Conservation (phyloP, 2,113 vertebrate genomes). For the Passer montanus region DNA sequence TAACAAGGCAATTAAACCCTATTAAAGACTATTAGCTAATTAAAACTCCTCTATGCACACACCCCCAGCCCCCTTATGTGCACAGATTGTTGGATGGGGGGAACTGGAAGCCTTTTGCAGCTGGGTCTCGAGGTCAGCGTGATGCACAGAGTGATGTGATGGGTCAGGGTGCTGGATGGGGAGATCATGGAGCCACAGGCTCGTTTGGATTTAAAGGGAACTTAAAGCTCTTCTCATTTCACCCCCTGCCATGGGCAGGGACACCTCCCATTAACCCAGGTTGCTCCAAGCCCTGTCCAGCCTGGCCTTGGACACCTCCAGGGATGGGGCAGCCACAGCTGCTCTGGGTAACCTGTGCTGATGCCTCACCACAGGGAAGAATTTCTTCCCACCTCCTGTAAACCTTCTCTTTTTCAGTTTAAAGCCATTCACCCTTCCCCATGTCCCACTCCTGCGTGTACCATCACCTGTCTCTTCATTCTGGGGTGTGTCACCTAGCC, state of each 20-base stretch:
- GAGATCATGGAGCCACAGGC: background rate
- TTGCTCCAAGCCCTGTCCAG: fast-evolving
- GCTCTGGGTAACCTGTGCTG: background rate
- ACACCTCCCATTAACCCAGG: background rate
- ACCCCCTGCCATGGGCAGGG: background rate
- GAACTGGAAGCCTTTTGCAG: background rate
- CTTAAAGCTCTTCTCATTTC: background rate
- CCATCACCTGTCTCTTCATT: fast-evolving
- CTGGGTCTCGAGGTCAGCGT: background rate
- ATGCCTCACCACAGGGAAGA: background rate
- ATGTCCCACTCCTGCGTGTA: background rate
- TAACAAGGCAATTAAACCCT: conserved; percentile 61
- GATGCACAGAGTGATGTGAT: fast-evolving
- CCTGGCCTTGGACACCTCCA: too few relatives aligned
- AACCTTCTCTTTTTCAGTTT: background rate
- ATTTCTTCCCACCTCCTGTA: background rate
- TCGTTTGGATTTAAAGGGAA: background rate
- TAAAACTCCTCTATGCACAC: background rate
- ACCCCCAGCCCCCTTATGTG: background rate
- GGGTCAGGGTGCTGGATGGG: background rate
- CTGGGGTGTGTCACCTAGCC: background rate
- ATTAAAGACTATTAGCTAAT: conserved; percentile 65
- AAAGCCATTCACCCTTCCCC: background rate
- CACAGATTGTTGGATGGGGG: background rate
- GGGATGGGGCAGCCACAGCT: background rate